Base-by-base conservation (phyloP, 2,113 vertebrate genomes). In the Phylloscopus trochiloides region DNA sequence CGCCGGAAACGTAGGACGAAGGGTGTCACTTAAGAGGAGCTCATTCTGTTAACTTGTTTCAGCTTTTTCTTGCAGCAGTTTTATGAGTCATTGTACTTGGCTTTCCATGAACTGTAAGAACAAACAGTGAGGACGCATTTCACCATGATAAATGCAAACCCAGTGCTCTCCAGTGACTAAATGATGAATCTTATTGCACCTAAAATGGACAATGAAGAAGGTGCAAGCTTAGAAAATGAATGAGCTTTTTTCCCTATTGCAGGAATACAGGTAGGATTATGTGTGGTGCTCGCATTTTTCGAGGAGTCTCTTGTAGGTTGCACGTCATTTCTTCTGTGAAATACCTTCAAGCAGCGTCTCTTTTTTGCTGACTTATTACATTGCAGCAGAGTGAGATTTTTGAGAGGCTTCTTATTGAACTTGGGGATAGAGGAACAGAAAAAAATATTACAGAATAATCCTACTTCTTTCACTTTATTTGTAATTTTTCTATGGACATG, bases 31-130 rank as follows among this genome's bases (percentile, higher is more conserved):
- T 88, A 71, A 36, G 68, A 95, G 51, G 76, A 90, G 48, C 48
- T 86, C 40, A 54, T 94, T 83, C 48, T 87, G 31, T 80, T 96
- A 94, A 97, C 55, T 84, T 79, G 19, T 91, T 94, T 78, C 82
- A 96, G 84, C 55, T 89, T 80, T 96, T 92, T 94, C 73, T 78
- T 94, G 73, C 91, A 95, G 81, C 90, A 81, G 26, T 43, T 71
- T 74, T 93, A 71, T 94, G 72, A 94, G 50, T 91, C 95, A 74
- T 28, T 92, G 28, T 80, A 57, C 75, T 92, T 93, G 58, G 28
- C 74, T 76, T 92, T 79, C 67, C 7, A 1, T 92, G 88, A 93
- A 52, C 67, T 55, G 2, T 95, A 91, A 80, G 83, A 94, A 77
- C 16, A 52, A 87, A 68, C 28, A 36, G n/a, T 62, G 65, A 92